Evolutionary conservation across 2,113 vertebrate species (phyloP), one percentile per base, ranked within the genome.

Genomic region (Glaucidium brasilianum): DNA sequence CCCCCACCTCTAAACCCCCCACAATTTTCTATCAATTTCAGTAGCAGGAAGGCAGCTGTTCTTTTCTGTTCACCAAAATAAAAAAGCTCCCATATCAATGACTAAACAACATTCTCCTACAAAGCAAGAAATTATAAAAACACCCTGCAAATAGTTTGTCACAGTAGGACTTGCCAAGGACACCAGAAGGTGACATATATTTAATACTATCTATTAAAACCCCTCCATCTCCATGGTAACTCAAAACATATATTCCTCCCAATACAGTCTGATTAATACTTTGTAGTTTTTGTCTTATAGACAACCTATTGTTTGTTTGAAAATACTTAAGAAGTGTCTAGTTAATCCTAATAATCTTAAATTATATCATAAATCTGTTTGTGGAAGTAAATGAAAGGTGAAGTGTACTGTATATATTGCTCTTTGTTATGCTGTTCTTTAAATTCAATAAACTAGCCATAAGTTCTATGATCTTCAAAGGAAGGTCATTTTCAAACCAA

Each of bases 221-320:
- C 55, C 67, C 77, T 58, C 84, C 56, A 94, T 94, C 87, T 78
- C 95, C 91, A 96, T 71, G 39, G 94, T 55, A 96, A 95, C 87
- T 64, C 52, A 75, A 87, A 84, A 56, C 56, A 78, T 32, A 59
- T 2, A 85, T 64, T 91, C 73, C 73, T 94, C 91, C 77, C 69
- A 64, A 68, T 67, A 78, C 29, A 64, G 29, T 29, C 26, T 68
- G 86, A 87, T 80, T 79, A 90, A 95, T 50, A 68, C 81, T 25
- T 59, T 4, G 1, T 26, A 37, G 30, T 9, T 81, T 84, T 75
- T 85, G n/a, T 68, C 78, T 76, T 76, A 68, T 4, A 66, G 62
- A 69, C 49, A 68, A 66, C 19, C 35, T 82, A 88, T 80, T n/a
- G 43, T 84, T 95, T 69, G 41, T 86, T 83, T 86, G 55, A 74